Evolutionary conservation across 2,888 invertebrate species (phyloP).

Genomic region (Conistra vaccinii): DNA sequence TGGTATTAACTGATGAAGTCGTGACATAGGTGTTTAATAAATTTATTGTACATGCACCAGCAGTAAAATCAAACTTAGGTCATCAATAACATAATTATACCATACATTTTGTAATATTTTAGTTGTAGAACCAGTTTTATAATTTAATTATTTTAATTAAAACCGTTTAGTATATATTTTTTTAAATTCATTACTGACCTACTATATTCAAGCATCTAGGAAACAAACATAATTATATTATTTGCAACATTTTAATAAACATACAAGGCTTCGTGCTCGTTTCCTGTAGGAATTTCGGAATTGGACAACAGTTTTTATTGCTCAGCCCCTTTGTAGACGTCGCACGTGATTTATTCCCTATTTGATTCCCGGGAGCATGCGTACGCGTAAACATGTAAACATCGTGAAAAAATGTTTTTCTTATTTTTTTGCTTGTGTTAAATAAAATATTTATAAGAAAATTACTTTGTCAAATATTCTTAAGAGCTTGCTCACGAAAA

Average conservation of each 20-base stretch:
- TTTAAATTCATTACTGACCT: too few relatives aligned
- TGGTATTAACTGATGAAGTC: not conserved
- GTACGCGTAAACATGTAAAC: constrained; percentile 62
- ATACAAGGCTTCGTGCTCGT: constrained; percentile 21
- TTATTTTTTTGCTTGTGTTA: constrained; percentile 38
- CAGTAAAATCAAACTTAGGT: not conserved
- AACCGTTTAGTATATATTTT: not conserved
- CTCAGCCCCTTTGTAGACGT: constrained; percentile 58
- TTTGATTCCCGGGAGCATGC: constrained; percentile 64
- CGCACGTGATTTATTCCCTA: constrained; percentile 62
- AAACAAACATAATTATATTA: constrained; percentile 3
- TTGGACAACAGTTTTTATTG: constrained; percentile 64
- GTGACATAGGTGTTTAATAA: not conserved
- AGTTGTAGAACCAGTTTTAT: not conserved
- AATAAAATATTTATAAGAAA: constrained; percentile 30
- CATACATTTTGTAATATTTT: not conserved
- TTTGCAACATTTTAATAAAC: constrained; percentile 36
- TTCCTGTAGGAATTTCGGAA: constrained; percentile 56
- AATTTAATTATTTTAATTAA: not conserved
- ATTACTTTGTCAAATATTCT: constrained; percentile 20
- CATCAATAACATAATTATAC: not conserved
- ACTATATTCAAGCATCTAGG: too few relatives aligned
- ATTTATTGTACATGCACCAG: not conserved
- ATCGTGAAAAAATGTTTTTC: constrained; percentile 41
- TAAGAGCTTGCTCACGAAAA: not conserved